Conservation (phyloP, 2,797 vertebrate species). For the Enteromius radiatus region DNA sequence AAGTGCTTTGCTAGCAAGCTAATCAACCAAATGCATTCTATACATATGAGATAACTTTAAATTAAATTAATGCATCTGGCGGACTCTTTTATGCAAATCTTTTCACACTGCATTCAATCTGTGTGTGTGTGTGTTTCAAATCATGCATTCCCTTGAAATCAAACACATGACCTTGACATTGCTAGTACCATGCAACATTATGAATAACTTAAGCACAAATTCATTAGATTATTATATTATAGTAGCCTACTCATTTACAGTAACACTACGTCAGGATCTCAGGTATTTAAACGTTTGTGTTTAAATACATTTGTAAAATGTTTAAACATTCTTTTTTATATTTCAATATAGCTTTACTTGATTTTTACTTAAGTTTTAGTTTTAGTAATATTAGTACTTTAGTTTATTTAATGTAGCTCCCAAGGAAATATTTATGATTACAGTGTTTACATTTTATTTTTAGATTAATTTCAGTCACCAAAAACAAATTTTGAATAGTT, state of each 20-base stretch:
- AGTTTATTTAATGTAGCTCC: neutral
- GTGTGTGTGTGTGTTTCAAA: neutral
- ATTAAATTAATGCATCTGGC: neutral
- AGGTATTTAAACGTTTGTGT: neutral
- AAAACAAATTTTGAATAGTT: neutral
- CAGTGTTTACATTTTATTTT: neutral
- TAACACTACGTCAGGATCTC: neutral
- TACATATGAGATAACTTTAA: neutral
- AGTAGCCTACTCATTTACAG: neutral
- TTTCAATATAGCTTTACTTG: neutral
- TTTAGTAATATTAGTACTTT: slow-evolving; percentile 9
- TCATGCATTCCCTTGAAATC: neutral
- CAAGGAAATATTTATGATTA: neutral
- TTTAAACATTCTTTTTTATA: no score
- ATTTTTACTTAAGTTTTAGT: neutral
- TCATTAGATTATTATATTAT: neutral
- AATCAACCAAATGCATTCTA: neutral
- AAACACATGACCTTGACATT: neutral
- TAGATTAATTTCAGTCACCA: neutral
- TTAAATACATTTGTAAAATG: neutral
- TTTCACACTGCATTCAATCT: neutral
- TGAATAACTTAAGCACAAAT: neutral
- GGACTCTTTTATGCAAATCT: neutral
- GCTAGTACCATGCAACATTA: neutral
- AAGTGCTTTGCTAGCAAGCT: neutral